Conservation (phyloP, 2,888 invertebrate species). For the Amphimallon solstitiale region DNA sequence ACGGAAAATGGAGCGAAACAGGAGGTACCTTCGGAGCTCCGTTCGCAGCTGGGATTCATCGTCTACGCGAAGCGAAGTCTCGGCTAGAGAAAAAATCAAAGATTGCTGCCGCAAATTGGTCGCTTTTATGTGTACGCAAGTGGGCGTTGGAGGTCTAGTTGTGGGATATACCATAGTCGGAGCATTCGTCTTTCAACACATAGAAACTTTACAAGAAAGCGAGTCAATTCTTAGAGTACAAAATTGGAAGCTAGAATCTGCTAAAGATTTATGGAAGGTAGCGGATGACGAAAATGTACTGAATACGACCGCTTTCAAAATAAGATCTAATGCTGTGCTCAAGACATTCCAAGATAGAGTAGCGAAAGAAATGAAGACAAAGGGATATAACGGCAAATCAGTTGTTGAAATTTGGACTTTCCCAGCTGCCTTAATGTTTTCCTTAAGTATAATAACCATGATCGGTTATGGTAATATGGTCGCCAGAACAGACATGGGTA, state of each 20-base stretch:
- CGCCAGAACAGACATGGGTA: slow-evolving; percentile 79
- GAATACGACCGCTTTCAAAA: slow-evolving; percentile 72
- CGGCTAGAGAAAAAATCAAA: slow-evolving; percentile 80
- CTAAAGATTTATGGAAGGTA: slow-evolving; percentile 73
- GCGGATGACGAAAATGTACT: slow-evolving; percentile 74
- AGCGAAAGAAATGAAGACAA: slow-evolving; percentile 71
- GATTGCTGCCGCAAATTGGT: slow-evolving; percentile 87
- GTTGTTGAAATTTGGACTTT: slow-evolving; percentile 84
- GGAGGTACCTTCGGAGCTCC: slow-evolving; percentile 48
- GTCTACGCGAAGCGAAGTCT: slow-evolving; percentile 74
- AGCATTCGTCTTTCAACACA: slow-evolving; percentile 81
- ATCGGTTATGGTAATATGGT: slow-evolving; percentile 91
- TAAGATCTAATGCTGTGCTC: slow-evolving; percentile 71
- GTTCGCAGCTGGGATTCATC: slow-evolving; percentile 64
- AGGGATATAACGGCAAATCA: slow-evolving; percentile 77
- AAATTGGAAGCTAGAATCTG: slow-evolving; percentile 67
- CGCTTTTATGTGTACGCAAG: slow-evolving; percentile 93
- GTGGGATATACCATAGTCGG: slow-evolving; percentile 89
- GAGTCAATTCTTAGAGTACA: slow-evolving; percentile 66
- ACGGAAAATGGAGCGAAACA: slow-evolving; percentile 42
- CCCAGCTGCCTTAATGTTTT: slow-evolving; percentile 89
- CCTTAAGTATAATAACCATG: slow-evolving; percentile 89
- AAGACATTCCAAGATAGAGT: slow-evolving; percentile 75
- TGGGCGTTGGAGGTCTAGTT: slow-evolving; percentile 88
- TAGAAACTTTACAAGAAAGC: slow-evolving; percentile 71